These are phyloP conservation scores for Pteria penguin DNA, from an alignment of 2,888 invertebrate species.

Conservation along the genomic window DNA sequence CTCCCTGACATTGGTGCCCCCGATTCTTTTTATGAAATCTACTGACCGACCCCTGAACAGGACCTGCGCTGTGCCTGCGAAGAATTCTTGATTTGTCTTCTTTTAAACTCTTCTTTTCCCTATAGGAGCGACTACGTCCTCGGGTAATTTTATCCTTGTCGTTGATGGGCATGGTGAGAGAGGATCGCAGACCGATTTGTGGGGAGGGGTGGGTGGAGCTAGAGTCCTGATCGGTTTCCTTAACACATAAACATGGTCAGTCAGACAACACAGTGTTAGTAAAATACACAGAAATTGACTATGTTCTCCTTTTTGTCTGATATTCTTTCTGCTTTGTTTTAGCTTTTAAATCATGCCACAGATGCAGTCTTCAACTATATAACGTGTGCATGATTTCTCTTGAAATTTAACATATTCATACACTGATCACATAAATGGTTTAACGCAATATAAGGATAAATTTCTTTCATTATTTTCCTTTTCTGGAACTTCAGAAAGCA, in stretches of 20 bases:
- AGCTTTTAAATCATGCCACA: too few relatives aligned
- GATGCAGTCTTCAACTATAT: too few relatives aligned
- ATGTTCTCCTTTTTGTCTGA: too few relatives aligned
- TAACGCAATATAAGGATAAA: too few relatives aligned
- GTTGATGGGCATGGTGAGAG: not conserved
- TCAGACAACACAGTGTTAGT: not conserved
- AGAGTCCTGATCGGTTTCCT: constrained; percentile 51
- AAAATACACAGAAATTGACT: too few relatives aligned
- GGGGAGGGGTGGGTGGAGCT: constrained; percentile 14
- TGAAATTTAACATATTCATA: too few relatives aligned
- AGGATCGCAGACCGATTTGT: constrained; percentile 20
- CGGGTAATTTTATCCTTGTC: constrained; percentile 54
- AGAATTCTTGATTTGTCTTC: constrained; percentile 81
- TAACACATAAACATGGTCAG: constrained; percentile 37
- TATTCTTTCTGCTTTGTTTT: too few relatives aligned
- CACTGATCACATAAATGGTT: too few relatives aligned
- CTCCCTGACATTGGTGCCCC: too few relatives aligned
- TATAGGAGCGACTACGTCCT: constrained; percentile 71
- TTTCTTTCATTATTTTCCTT: too few relatives aligned
- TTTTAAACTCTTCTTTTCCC: constrained; percentile 78
- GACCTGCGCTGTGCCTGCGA: constrained; percentile 75
- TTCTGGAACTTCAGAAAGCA: too few relatives aligned
- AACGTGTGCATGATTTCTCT: too few relatives aligned
- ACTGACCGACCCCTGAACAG: constrained; percentile 22
- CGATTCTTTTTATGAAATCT: constrained; percentile 1